A percentile compares a stretch with the other conserved stretches of the same genome.
These are phyloP conservation scores for Lochmaea capreae DNA, from an alignment of 2,888 invertebrate species.

Conservation along the genomic window DNA sequence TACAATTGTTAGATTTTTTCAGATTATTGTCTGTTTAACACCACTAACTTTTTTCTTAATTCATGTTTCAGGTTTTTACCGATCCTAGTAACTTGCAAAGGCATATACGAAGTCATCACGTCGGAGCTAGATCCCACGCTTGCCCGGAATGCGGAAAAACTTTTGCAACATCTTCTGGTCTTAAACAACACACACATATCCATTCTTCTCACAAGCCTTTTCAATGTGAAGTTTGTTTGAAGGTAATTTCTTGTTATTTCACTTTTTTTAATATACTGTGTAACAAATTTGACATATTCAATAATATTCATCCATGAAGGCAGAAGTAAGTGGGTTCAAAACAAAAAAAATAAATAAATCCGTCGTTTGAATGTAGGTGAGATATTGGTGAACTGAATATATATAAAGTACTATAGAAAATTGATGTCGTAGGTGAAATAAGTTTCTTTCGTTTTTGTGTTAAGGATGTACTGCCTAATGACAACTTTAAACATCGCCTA, in stretches of 20 bases:
- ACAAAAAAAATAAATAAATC: no score
- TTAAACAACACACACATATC: constrained; percentile 99
- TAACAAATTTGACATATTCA: no score
- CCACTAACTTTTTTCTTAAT: constrained; percentile 1
- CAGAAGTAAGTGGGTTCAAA: no score
- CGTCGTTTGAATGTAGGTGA: no score
- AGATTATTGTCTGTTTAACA: constrained; percentile 6
- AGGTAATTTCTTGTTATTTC: constrained; percentile 67
- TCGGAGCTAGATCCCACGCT: constrained; percentile 95
- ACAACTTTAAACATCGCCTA: no score
- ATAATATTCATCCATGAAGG: no score
- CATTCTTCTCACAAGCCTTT: constrained; percentile 99
- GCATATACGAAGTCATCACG: constrained; percentile 96
- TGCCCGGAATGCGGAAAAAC: constrained; percentile 99
- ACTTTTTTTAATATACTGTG: no score
- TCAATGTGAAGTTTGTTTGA: constrained; percentile 95
- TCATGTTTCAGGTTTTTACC: constrained; percentile 80
- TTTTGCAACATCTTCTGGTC: constrained; percentile 96
- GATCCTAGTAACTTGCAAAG: constrained; percentile 97
- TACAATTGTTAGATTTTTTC: not conserved
- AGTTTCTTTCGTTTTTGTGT: no score
- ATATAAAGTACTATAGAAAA: no score
- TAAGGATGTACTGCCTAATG: no score
- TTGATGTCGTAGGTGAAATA: no score
- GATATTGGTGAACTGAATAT: no score